Conservation (phyloP, 2,888 invertebrate genomes). For the Stomorhina lunata region DNA sequence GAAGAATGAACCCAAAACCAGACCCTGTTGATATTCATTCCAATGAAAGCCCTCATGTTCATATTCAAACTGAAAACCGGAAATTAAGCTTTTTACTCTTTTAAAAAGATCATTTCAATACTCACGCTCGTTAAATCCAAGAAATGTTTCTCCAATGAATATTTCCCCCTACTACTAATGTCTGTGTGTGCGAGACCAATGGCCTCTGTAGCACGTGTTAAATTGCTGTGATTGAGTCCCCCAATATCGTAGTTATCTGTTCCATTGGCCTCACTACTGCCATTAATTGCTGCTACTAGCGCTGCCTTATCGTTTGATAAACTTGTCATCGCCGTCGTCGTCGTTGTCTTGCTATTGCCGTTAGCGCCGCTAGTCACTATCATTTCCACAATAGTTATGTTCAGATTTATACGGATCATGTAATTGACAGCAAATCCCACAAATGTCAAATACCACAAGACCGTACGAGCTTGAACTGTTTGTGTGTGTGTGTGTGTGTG, state of each 20-base stretch:
- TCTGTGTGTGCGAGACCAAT: neutral
- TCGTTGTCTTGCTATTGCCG: conserved; percentile 11
- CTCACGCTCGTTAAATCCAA: conserved; percentile 43
- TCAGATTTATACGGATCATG: conserved; percentile 85
- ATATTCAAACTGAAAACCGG: conserved; percentile 71
- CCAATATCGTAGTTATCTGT: no score
- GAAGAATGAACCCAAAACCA: conserved; percentile 85
- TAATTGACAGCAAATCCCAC: conserved; percentile 85
- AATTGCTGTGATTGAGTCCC: neutral
- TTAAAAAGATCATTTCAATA: neutral
- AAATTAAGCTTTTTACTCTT: neutral
- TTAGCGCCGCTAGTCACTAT: conserved; percentile 69
- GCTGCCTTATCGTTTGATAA: neutral
- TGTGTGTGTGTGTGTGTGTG: no score
- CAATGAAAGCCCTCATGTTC: conserved; percentile 81
- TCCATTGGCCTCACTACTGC: neutral
- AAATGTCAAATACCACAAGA: conserved; percentile 84
- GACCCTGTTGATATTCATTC: conserved; percentile 84
- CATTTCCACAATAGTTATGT: conserved; percentile 86
- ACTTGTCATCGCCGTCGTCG: neutral
- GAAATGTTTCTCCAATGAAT: conserved; percentile 46
- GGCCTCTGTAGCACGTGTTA: no score
- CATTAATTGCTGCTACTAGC: neutral
- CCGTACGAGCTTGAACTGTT: conserved; percentile 79
- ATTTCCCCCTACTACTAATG: no score